Base-by-base conservation (phyloP, 1,140 invertebrate species). In the Nebria ingens region DNA sequence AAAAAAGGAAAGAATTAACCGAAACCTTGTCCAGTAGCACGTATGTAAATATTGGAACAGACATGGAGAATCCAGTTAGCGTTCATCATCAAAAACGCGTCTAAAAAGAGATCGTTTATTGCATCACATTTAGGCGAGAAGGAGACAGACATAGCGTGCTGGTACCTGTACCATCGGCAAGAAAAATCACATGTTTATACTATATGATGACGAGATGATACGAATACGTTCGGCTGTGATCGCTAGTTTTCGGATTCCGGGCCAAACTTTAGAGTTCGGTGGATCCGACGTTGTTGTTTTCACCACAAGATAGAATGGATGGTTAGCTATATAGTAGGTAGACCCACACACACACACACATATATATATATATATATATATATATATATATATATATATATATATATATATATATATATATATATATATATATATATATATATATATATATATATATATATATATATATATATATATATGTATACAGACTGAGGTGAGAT, bases 401-500 rank as follows among this genome's bases (percentile, higher is more conserved):
- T n/a, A n/a, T n/a, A n/a, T n/a, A n/a, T n/a, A n/a, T n/a, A n/a
- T n/a, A n/a, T n/a, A n/a, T n/a, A n/a, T n/a, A n/a, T n/a, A n/a
- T n/a, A n/a, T n/a, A n/a, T n/a, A n/a, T n/a, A n/a, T n/a, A n/a
- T n/a, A n/a, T n/a, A n/a, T n/a, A n/a, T n/a, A n/a, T n/a, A n/a
- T n/a, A n/a, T n/a, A n/a, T n/a, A n/a, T n/a, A n/a, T n/a, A n/a
- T n/a, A n/a, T n/a, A n/a, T n/a, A n/a, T n/a, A n/a, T n/a, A n/a
- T n/a, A n/a, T n/a, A n/a, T n/a, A n/a, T n/a, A n/a, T n/a, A n/a
- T n/a, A n/a, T n/a, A n/a, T n/a, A n/a, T n/a, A n/a, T n/a, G n/a
- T n/a, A 61, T 58, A 58, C 60, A 63, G 63, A 62, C 63, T 23
- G 62, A 67, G 65, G 65, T 67, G 65, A 65, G 64, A 67, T 67